Evolutionary conservation across 2,113 vertebrate species (phyloP).

Genomic region (Oenanthe oenanthe): DNA sequence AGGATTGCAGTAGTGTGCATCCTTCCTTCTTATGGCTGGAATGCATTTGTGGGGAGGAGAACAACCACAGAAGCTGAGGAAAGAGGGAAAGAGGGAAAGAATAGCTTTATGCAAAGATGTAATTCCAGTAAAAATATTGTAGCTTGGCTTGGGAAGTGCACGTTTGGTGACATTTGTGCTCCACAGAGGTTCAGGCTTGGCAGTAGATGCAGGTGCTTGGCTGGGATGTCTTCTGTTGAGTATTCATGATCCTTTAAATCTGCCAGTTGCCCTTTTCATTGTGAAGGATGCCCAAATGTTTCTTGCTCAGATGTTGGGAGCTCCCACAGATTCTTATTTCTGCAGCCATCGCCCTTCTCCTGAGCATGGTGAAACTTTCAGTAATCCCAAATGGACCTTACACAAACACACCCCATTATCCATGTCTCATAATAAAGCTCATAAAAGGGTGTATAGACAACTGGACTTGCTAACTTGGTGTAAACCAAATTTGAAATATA

Average conservation of each 20-base stretch:
- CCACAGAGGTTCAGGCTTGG: neutral
- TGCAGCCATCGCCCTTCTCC: accelerated
- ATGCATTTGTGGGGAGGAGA: neutral
- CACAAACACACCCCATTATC: neutral
- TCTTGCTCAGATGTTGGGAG: neutral
- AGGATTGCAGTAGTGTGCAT: neutral
- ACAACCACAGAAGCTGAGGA: neutral
- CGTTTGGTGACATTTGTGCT: neutral
- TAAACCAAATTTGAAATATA: neutral
- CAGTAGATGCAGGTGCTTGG: neutral
- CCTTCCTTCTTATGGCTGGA: neutral
- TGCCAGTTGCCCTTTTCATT: neutral
- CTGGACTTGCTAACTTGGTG: neutral
- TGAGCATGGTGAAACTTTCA: neutral
- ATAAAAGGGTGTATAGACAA: neutral
- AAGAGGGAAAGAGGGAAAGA: neutral
- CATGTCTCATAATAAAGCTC: neutral
- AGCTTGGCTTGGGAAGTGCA: neutral
- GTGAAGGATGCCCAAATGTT: neutral
- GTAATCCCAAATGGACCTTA: neutral
- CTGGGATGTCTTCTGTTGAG: neutral
- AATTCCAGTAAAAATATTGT: neutral
- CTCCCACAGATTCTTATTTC: neutral
- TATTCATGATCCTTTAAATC: neutral
- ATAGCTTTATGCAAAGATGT: neutral